These are phyloP conservation scores for Actinostola sp. DNA, from an alignment of 92 coral and sea anemone species.

Conservation along the genomic window DNA sequence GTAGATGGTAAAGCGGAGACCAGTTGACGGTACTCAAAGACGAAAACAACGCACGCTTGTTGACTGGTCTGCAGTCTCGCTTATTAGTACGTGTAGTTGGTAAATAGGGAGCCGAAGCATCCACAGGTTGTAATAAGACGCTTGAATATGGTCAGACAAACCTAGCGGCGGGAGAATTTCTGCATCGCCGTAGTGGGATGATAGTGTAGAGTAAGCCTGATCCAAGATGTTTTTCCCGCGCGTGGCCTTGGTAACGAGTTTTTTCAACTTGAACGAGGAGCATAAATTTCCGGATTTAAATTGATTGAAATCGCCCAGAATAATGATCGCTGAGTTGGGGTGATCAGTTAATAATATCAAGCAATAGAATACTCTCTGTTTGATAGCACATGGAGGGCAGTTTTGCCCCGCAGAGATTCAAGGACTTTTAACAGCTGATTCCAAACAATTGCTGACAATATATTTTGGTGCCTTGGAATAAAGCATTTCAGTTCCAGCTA, in stretches of 20 bases:
- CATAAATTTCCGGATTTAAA: slow-evolving; percentile 30
- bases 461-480: no score
- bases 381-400: no score
- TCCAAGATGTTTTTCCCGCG: slow-evolving; percentile 36
- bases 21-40: slow-evolving; percentile 23
- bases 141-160: slow-evolving; percentile 50
- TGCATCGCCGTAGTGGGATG: slow-evolving; percentile 18
- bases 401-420: no score
- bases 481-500: no score
- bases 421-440: no score
- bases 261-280: slow-evolving; percentile 38
- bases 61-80: slow-evolving; percentile 36
- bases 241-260: slow-evolving; percentile 29
- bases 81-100: slow-evolving; percentile 32
- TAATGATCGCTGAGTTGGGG: slow-evolving; percentile 38
- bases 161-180: slow-evolving; percentile 48
- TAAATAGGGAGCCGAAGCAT: neutral
- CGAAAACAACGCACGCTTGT: slow-evolving; percentile 15
- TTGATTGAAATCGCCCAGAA: slow-evolving; percentile 44
- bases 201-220: slow-evolving; percentile 24
- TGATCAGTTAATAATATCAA: no score
- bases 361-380: no score
- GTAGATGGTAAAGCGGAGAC: slow-evolving; percentile 23
- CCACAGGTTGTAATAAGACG: slow-evolving; percentile 38
- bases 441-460: no score